A percentile compares a stretch with the other conserved stretches of the same genome.
phyloP scores from a whole-genome alignment of 2,113 vertebrate species.

The Prunella himalayana region DNA sequence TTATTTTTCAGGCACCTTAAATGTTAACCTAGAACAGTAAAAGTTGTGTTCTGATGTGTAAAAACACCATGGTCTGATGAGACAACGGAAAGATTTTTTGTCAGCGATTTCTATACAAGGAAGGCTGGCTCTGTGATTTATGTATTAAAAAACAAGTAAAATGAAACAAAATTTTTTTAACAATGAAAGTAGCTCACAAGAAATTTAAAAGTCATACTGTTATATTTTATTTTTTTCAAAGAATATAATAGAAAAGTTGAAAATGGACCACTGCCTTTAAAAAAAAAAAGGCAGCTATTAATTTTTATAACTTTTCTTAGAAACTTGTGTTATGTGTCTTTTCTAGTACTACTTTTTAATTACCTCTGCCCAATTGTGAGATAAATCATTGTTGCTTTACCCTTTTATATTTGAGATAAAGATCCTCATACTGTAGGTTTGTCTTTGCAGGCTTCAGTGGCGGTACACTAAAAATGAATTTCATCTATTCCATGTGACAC shows the following conservation, averaged over 20 bases:
- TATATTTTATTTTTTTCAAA: neutral
- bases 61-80: neutral
- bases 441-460: constrained; percentile 10
- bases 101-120: neutral
- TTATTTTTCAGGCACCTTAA: neutral
- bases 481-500: constrained; percentile 38
- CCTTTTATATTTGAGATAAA: neutral
- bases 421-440: neutral
- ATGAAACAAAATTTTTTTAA: neutral
- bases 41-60: neutral
- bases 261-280: neutral
- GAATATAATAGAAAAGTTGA: neutral
- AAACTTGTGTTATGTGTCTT: neutral
- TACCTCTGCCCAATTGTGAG: neutral
- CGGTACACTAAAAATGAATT: constrained; percentile 1
- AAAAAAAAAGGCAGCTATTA: neutral
- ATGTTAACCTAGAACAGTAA: neutral
- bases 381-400: neutral
- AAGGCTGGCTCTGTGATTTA: neutral
- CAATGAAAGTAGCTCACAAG: neutral
- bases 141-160: neutral
- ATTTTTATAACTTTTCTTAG: neutral
- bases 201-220: neutral
- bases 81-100: neutral
- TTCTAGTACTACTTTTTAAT: neutral